Conservation (phyloP, 2,888 invertebrate genomes). For the Erebia palarica region DNA sequence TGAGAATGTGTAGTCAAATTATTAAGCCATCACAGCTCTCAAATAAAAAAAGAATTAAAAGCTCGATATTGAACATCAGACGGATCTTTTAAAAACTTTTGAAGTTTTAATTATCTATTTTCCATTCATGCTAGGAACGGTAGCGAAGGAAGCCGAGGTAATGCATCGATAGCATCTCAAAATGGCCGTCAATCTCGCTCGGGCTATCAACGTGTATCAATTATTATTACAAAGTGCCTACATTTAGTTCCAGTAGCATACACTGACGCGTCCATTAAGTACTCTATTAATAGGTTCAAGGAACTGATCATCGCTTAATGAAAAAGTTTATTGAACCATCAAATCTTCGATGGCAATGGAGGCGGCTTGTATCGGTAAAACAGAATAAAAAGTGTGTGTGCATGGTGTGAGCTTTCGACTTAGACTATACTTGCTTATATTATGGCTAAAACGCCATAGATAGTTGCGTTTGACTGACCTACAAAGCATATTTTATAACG, state of each 20-base stretch:
- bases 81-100: conserved; percentile 11
- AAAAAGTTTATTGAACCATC: conserved; percentile 26
- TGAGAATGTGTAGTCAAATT: background rate
- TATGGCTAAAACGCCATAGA: background rate
- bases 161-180: conserved; percentile 77
- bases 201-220: conserved; percentile 77
- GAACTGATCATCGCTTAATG: conserved; percentile 62
- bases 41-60: background rate
- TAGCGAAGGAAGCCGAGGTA: conserved; percentile 52
- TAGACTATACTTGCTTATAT: background rate
- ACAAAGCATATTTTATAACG: too few relatives aligned
- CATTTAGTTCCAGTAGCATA: conserved; percentile 62
- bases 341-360: conserved; percentile 13
- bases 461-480: too few relatives aligned
- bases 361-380: background rate
- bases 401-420: background rate
- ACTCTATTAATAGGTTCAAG: conserved; percentile 71
- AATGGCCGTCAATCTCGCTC: conserved; percentile 77
- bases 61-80: conserved; percentile 3
- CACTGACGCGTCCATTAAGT: conserved; percentile 62
- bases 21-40: background rate
- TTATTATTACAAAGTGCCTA: conserved; percentile 62
- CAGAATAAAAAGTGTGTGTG: background rate
- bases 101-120: conserved; percentile 27
- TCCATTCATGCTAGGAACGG: conserved; percentile 33